Evolutionary conservation across 53 echinoderm and acorn worm species (phyloP).

Genomic region (Arbacia lixula): DNA sequence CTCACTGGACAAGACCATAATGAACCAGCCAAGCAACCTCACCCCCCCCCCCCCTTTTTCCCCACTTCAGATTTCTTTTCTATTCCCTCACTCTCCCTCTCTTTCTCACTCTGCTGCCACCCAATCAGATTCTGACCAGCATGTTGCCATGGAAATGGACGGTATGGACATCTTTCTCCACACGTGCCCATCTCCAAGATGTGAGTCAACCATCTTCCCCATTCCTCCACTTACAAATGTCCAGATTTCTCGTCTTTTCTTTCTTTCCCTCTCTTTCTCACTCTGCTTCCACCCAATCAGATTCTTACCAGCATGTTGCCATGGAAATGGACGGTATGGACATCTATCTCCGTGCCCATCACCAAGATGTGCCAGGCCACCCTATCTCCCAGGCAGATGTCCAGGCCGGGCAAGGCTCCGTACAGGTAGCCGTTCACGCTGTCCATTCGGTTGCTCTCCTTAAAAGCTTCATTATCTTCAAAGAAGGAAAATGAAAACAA

Average conservation of each 20-base stretch:
- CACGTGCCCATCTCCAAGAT: no score
- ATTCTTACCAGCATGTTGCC: constrained; percentile 85
- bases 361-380: constrained; percentile 85
- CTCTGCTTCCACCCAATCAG: neutral
- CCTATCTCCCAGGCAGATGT: constrained; percentile 82
- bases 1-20: no score
- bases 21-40: no score
- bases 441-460: constrained; percentile 79
- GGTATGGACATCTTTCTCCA: no score
- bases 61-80: neutral
- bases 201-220: no score
- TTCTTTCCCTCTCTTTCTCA: neutral
- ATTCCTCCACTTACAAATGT: no score
- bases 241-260: neutral
- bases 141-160: no score
- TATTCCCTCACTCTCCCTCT: neutral
- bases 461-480: constrained; percentile 85
- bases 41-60: no score
- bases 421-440: constrained; percentile 89
- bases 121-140: no score
- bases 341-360: constrained; percentile 89
- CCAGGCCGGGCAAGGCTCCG: constrained; percentile 83
- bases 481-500: no score
- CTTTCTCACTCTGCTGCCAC: no score
- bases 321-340: constrained; percentile 89